Base-by-base conservation (phyloP, 2,888 invertebrate species). In the Spodoptera exigua region DNA sequence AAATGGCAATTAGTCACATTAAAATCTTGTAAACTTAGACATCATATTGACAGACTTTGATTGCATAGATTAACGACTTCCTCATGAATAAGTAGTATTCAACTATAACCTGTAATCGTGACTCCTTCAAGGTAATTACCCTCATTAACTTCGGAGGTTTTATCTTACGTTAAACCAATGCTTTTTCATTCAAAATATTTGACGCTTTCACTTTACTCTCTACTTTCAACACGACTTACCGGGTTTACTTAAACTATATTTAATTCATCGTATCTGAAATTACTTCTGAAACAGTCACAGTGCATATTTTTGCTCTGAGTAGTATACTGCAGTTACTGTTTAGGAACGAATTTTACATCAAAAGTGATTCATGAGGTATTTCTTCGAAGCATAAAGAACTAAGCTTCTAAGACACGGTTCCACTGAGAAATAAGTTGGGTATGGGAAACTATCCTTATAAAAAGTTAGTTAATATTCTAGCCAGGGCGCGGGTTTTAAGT, bases 381-480 rank as follows among this genome's bases (percentile, higher is more conserved):
- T 51, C 69, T 56, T 44, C 7, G 43, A 36, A 36, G 35, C 34
- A 13, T 14, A 3, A 17, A 11, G n/a, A 32, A 17, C 35, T 16
- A 47, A 12, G 17, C 21, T 17, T 5, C 13, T 9, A 16, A 45
- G 49, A 13, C 17, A 17, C 21, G 10, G 10, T 18, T 45, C n/a
- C 14, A 34, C 13, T 12, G 18, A 18, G 11, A 5, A 2, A 2
- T 9, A 36, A 40, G 39, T 48, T 65, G n/a, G 35, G 13, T 35
- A 16, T 32, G 18, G 17, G 2, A 32, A 65, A 49, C 39, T 63
- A 45, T 49, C 49, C 13, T 27, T 32, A 41, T 49, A 62, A 66
- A 46, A 65, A 67, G 36, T 61, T 65, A 32, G 32, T 67, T 65
- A 61, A 54, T 65, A 61, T 65, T 65, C 67, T 18, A 48, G 37